Conservation (phyloP, 2,797 vertebrate genomes). For the Gymnothorax reevesii region DNA sequence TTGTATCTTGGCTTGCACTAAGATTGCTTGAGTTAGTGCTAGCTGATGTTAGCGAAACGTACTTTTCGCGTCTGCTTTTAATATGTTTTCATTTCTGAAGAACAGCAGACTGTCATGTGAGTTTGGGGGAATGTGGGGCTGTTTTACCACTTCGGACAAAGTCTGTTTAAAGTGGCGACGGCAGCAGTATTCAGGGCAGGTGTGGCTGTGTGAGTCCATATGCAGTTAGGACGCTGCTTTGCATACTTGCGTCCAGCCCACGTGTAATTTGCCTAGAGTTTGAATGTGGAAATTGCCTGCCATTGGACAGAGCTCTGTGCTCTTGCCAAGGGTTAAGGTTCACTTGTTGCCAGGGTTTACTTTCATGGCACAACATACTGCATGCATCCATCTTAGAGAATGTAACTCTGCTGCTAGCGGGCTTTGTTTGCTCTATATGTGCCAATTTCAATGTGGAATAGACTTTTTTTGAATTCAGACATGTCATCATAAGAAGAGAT, state of each 20-base stretch:
- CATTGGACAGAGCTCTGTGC: neutral
- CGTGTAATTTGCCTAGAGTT: constrained; percentile 65
- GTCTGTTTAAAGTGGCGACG: constrained; percentile 56
- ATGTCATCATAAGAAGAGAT: neutral
- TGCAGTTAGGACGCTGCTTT: constrained; percentile 35
- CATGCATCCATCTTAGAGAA: neutral
- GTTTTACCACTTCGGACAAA: constrained; percentile 56
- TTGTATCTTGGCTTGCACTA: neutral
- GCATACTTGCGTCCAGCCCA: constrained; percentile 15
- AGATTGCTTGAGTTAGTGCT: neutral
- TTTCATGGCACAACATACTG: neutral
- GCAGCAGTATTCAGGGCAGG: constrained; percentile 43
- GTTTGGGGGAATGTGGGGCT: neutral
- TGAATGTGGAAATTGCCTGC: constrained; percentile 52
- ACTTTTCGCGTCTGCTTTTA: neutral
- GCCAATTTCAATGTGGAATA: neutral
- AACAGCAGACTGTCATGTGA: neutral
- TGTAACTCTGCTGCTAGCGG: neutral
- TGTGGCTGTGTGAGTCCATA: constrained; percentile 50
- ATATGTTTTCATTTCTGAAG: neutral
- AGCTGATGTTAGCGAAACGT: neutral
- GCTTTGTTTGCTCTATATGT: neutral
- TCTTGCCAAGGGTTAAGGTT: too few relatives aligned
- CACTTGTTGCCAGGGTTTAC: neutral
- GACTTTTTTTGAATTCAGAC: neutral